Evolutionary conservation across 2,888 invertebrate species (phyloP).

Genomic region (Cepaea hortensis): DNA sequence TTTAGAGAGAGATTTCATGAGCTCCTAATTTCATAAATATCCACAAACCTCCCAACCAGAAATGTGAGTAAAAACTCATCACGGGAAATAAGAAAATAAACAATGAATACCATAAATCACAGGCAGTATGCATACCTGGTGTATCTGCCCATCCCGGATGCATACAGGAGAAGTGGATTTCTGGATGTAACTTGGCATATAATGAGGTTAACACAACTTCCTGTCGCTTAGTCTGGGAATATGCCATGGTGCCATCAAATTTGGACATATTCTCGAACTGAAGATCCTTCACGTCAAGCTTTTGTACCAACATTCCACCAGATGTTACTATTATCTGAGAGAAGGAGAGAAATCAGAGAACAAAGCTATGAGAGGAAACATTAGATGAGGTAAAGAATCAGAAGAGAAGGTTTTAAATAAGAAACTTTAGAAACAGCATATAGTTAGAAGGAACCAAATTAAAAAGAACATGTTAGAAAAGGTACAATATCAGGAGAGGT

Average conservation of each 20-base stretch:
- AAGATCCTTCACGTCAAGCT: slow-evolving; percentile 76
- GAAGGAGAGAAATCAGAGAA: background rate
- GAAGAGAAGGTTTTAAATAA: background rate
- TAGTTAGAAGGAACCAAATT: no score
- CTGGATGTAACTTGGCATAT: slow-evolving; percentile 74
- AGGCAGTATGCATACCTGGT: slow-evolving; percentile 67
- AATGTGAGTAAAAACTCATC: no score
- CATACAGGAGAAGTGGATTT: slow-evolving; percentile 77
- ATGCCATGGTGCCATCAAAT: slow-evolving; percentile 78
- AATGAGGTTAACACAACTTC: slow-evolving; percentile 76
- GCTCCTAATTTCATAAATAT: no score
- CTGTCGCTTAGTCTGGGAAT: slow-evolving; percentile 78
- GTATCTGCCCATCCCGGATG: slow-evolving; percentile 79
- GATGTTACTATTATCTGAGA: slow-evolving; percentile 76
- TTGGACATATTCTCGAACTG: slow-evolving; percentile 76
- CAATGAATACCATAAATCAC: no score
- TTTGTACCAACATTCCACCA: slow-evolving; percentile 78
- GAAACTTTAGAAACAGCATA: no score
- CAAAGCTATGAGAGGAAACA: background rate
- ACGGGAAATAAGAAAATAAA: no score
- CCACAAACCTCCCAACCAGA: no score
- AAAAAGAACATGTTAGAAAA: no score
- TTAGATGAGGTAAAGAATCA: background rate
- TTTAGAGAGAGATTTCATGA: no score
- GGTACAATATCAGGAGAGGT: no score